These are phyloP conservation scores for Bolinopsis microptera DNA, from an alignment of 37 sponge, comb jelly and placozoan species.

Conservation along the genomic window DNA sequence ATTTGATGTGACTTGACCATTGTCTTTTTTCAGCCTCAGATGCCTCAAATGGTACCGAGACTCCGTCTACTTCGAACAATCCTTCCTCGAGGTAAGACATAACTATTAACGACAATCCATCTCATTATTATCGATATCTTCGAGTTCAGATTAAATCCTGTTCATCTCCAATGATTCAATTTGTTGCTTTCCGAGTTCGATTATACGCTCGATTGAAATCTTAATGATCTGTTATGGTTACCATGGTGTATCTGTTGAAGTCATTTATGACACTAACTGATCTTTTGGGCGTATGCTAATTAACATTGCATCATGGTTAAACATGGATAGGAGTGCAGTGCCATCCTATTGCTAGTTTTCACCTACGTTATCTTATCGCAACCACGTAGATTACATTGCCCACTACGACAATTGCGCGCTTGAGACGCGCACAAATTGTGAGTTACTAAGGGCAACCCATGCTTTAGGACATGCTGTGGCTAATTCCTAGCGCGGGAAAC, in stretches of 20 bases:
- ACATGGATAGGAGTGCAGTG: neutral
- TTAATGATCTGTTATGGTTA: neutral
- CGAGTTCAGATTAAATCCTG: no score
- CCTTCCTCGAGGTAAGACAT: neutral
- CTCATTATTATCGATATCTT: no score
- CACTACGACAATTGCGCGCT: slow-evolving; percentile 41
- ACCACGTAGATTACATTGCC: slow-evolving; percentile 13
- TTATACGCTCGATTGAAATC: no score
- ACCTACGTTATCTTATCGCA: neutral
- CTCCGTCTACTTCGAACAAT: neutral
- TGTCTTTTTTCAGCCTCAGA: neutral
- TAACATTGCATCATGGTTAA: neutral
- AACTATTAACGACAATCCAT: no score
- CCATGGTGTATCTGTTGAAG: neutral
- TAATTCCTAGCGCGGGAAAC: neutral
- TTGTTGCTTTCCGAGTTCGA: no score
- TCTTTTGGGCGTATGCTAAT: neutral
- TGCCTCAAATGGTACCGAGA: neutral
- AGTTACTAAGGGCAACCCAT: slow-evolving; percentile 32
- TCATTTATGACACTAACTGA: neutral
- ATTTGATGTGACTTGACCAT: neutral
- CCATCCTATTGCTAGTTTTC: slow-evolving; percentile 38
- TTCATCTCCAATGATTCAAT: no score
- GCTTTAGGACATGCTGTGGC: neutral
- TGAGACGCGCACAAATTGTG: neutral